phyloP scores from a whole-genome alignment of 1,140 invertebrate genomes.

The Eufriesea mexicana region DNA sequence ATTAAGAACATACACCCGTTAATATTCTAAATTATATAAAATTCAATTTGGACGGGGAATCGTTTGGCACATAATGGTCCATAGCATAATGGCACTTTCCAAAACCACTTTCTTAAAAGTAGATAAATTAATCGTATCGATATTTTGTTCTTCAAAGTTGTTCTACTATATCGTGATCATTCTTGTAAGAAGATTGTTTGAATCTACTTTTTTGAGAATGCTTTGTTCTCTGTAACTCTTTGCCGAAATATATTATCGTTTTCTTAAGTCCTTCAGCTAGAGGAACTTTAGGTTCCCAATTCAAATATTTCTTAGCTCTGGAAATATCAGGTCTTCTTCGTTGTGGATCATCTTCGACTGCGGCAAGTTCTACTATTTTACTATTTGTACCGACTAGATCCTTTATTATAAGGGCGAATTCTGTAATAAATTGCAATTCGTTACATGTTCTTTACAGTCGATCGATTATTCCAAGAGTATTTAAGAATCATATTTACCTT shows the following conservation, averaged over 20 bases:
- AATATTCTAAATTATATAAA: constrained; percentile 46
- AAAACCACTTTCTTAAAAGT: constrained; percentile 52
- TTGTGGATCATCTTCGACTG: constrained; percentile 98
- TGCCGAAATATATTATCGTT: constrained; percentile 95
- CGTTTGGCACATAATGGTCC: constrained; percentile 68
- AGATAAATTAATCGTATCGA: constrained; percentile 51
- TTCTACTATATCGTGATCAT: constrained; percentile 81
- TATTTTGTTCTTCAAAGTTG: constrained; percentile 71
- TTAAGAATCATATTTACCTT: constrained; percentile 83
- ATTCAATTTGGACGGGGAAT: constrained; percentile 66
- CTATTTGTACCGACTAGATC: constrained; percentile 92
- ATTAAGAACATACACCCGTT: constrained; percentile 13
- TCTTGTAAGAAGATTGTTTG: constrained; percentile 74
- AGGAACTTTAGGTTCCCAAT: constrained; percentile 97
- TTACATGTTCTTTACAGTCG: neutral
- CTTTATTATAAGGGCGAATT: constrained; percentile 97
- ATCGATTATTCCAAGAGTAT: neutral
- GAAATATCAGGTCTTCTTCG: constrained; percentile 96
- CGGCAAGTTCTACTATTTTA: constrained; percentile 90
- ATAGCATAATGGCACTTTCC: constrained; percentile 63
- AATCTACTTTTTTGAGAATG: constrained; percentile 75
- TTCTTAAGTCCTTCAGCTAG: constrained; percentile 92
- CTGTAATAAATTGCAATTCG: constrained; percentile 81
- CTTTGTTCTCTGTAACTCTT: constrained; percentile 89
- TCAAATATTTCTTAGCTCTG: constrained; percentile 91